Evolutionary conservation across 2,888 invertebrate genomes (phyloP), one percentile per base, ranked within the genome.

Genomic region (Bombylius discolor): DNA sequence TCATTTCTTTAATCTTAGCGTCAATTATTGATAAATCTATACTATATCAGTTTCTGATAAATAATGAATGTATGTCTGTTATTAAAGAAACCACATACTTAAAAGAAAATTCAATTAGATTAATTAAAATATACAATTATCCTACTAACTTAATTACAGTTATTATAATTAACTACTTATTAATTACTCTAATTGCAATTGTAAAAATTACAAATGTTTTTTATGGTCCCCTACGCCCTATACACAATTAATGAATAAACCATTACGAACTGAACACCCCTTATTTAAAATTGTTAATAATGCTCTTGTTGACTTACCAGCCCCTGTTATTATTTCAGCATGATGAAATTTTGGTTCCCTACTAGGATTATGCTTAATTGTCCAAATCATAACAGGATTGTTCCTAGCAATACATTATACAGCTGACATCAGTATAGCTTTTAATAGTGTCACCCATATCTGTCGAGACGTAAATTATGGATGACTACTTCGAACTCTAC

Each of bases 261-360:
- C 73, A 50, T 62, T 78, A 63, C 76, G 77, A 70, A 72, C 69
- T 67, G 73, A 66, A 50, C 73, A 76, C 4, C 77, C 78, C 0
- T 62, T 79, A 64, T 61, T 81, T 59, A 80, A 80, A 78, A 81
- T 81, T 69, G 71, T 79, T 61, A 80, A 81, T 70, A 75, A 71
- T 50, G 77, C 81, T 1, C 65, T 83, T 72, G 73, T 82, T 67
- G 79, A 80, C 64, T 62, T 83, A 63, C 83, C 83, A 0, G 70
- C 80, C 0, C 82, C 83, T 0, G 72, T 77, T 34, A 83, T 82
- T 76, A 82, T 84, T 69, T 79, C 79, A 49, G 60, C 71, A 45
- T 78, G 78, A 77, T 85, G 85, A 82, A 85, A 85, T 72, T 83
- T 84, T 75, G 84, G 83, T 7, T 84, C 83, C 0, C 62, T 84